Evolutionary conservation across 2,113 vertebrate genomes (phyloP), one percentile per base, ranked within the genome.

Genomic region (Chamaetylas fuelleborni): DNA sequence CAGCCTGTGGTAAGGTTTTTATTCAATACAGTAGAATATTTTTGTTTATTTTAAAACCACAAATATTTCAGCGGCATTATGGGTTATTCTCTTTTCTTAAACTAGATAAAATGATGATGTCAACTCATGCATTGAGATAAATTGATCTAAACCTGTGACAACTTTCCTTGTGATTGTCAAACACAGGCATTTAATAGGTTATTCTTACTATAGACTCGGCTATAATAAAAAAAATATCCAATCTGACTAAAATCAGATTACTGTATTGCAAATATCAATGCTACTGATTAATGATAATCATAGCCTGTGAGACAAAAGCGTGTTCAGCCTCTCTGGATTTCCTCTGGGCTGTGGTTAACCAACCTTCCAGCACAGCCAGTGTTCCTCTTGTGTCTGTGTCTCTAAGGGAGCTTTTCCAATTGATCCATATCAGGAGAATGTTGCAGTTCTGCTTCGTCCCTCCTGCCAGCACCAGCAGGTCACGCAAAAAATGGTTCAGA

Each of bases 361-460:
- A 17, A 3, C 9, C 19, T 29, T 12, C 62, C n/a, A 53, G n/a
- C 2, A 0, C 47, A 20, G 57, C 4, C n/a, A 9, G 1, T 5
- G 13, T 26, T 53, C 8, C 0, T 5, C 76, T 29, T 7, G 8
- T 31, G 14, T 36, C 47, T 29, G 33, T 2, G n/a, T 50, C 40
- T 43, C 40, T 34, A 26, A 33, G 43, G 38, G 9, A 33, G 57
- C 9, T 8, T 62, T 90, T 85, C 48, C 51, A 60, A 36, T 1
- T 25, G 72, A 50, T 65, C 12, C 1, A 1, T 25, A 19, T 23
- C 31, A 22, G 26, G n/a, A 24, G 14, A 31, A 36, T 57, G 22
- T 9, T 43, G 73, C 74, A 84, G 71, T 56, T 87, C 78, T 67
- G 78, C 33, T 54, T 82, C 66, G 42, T 86, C 56, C 24, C 73